Base-by-base conservation (phyloP, 2,797 vertebrate species). In the Austrolebias charrua region DNA sequence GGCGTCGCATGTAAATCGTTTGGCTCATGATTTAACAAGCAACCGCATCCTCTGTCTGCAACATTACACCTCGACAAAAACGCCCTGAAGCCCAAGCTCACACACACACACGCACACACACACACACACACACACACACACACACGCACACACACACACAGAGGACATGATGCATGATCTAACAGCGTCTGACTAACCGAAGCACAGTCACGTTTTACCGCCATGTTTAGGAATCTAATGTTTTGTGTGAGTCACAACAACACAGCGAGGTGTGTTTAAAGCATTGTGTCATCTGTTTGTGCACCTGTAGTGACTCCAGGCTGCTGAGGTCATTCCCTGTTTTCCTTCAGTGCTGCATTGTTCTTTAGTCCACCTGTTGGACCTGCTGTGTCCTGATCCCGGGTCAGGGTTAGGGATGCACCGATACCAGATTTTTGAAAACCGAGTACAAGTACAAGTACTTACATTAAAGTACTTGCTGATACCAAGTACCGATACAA, bases 361-460 rank as follows among this genome's bases (percentile, higher is more conserved):
- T 88, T 78, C 59, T 51, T 46, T 10, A 7, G 54, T 81, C 73
- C 84, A 89, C 87, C 86, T 89, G 86, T 68, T 86, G 79, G 73
- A 76, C 9, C 54, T 7, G 61, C 31, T 20, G 13, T 24, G 66
- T 77, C 69, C 52, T 18, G 77, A 75, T 66, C 63, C 49, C 5
- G 24, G 1, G 71, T 9, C 66, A 71, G 79, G 76, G 76, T 48
- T n/a, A n/a, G n/a, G n/a, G n/a, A n/a, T n/a, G n/a, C n/a, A n/a
- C n/a, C n/a, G n/a, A n/a, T n/a, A n/a, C n/a, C n/a, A n/a, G n/a
- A n/a, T n/a, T n/a, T n/a, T n/a, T n/a, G n/a, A n/a, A n/a, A n/a
- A n/a, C n/a, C n/a, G n/a, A n/a, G n/a, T n/a, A n/a, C n/a, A n/a
- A n/a, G n/a, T n/a, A n/a, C n/a, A n/a, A n/a, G n/a, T n/a, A n/a